phyloP scores from a whole-genome alignment of 2,888 invertebrate genomes.

The Bimastos eiseni region DNA sequence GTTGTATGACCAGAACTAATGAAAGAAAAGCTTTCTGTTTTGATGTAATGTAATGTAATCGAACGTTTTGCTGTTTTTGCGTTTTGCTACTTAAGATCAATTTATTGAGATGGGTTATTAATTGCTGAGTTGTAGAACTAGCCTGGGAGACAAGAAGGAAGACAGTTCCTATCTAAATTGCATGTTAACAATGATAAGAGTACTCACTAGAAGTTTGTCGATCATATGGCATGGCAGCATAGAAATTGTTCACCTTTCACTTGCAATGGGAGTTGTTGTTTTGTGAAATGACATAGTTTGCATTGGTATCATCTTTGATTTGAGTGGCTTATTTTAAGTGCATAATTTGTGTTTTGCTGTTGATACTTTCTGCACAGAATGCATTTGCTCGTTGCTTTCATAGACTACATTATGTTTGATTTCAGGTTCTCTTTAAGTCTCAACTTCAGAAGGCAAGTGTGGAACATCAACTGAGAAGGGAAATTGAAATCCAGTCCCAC shows the following conservation, averaged over 20 bases:
- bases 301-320: not conserved
- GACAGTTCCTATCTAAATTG: not conserved
- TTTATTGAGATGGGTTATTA: too few relatives aligned
- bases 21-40: too few relatives aligned
- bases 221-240: not conserved
- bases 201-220: not conserved
- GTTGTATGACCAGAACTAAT: too few relatives aligned
- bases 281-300: not conserved
- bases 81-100: too few relatives aligned
- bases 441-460: conserved; percentile 84
- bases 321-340: too few relatives aligned
- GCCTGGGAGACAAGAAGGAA: not conserved
- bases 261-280: not conserved
- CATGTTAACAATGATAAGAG: not conserved
- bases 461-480: conserved; percentile 90
- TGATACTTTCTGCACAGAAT: too few relatives aligned
- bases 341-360: too few relatives aligned
- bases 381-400: too few relatives aligned
- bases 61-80: too few relatives aligned
- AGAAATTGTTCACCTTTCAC: not conserved
- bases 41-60: too few relatives aligned
- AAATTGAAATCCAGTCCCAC: conserved; percentile 95
- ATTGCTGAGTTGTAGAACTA: too few relatives aligned
- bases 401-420: not conserved
- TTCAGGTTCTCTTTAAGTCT: conserved; percentile 72